Conservation (phyloP, 2,113 vertebrate genomes). For the Misgurnus anguillicaudatus region DNA sequence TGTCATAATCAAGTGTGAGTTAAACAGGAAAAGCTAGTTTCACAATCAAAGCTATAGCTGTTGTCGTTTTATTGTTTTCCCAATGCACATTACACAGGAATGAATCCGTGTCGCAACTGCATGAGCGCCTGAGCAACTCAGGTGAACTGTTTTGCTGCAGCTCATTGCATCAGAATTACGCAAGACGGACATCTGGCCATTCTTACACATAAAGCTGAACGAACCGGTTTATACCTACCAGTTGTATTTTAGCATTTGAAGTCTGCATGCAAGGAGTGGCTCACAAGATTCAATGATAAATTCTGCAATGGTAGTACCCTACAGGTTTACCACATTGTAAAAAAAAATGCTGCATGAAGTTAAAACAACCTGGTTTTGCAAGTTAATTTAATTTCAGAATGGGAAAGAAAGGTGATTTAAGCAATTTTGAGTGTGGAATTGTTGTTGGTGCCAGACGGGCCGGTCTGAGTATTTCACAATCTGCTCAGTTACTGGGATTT, state of each 20-base stretch:
- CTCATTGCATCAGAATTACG: constrained; percentile 14
- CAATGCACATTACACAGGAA: not conserved
- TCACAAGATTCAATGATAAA: not conserved
- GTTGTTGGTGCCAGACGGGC: no score
- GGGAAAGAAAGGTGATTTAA: no score
- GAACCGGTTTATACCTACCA: constrained; percentile 49
- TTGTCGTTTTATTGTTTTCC: not conserved
- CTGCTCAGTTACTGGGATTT: no score
- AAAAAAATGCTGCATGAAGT: no score
- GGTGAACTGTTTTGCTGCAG: constrained; percentile 38
- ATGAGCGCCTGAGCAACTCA: constrained; percentile 16
- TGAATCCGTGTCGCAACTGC: not conserved
- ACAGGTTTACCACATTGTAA: not conserved
- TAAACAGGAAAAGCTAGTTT: constrained; percentile 22
- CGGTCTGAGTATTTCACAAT: no score
- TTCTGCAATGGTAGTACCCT: not conserved
- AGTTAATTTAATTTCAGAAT: no score
- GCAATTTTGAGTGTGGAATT: no score
- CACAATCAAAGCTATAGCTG: no score
- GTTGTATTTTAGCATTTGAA: not conserved
- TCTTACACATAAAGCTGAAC: constrained; percentile 11
- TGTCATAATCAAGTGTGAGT: not conserved
- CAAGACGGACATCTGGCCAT: constrained; percentile 26
- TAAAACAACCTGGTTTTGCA: no score
- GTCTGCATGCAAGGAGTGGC: not conserved